Base-by-base conservation (phyloP, 1,140 invertebrate genomes). In the Venustaconcha ellipsiformis region DNA sequence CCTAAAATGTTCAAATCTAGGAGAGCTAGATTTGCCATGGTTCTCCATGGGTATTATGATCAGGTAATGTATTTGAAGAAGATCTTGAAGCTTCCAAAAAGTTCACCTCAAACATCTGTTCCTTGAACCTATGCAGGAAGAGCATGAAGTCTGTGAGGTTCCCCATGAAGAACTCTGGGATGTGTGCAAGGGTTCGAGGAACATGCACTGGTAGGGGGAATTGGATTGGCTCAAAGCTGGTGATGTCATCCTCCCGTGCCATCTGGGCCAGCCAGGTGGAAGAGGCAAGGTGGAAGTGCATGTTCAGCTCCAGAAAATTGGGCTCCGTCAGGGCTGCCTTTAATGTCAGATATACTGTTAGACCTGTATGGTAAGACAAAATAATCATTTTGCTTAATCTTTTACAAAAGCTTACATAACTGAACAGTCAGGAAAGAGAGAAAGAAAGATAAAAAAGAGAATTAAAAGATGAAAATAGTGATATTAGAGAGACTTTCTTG, bases 121-220 rank as follows among this genome's bases (percentile, higher is more conserved):
- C 85, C 77, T 91, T 92, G 89, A 94, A 92, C 37, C 94, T 93
- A 60, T 93, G 86, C 84, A 95, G 78, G 86, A 96, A 94, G 74
- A 93, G 93, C 76, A 97, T 91, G 89, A 94, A 94, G 57, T 94
- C 93, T 15, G 95, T 93, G 68, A 96, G 92, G 89, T 97, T 97
- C 87, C 97, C 96, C 48, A 97, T 91, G n/a, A 97, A 89, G 84
- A 96, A 95, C 91, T 98, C 96, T 63, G 96, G 97, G 86, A 98
- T 92, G 87, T 94, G 96, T 86, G 93, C 93, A 84, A 90, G 88
- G 20, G 76, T 71, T n/a, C 69, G 37, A 14, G 87, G 84, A 13
- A 82, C 79, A 12, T 77, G 84, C 12, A 92, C 90, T 23, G 93
- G 87, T 18, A 96, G 85, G 30, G 95, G 95, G 88, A 96, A 94